Percentiles rank a stretch among this genome's conserved stretches.
phyloP scores from a whole-genome alignment of 2,113 vertebrate genomes.

The Etheostoma cragini region DNA sequence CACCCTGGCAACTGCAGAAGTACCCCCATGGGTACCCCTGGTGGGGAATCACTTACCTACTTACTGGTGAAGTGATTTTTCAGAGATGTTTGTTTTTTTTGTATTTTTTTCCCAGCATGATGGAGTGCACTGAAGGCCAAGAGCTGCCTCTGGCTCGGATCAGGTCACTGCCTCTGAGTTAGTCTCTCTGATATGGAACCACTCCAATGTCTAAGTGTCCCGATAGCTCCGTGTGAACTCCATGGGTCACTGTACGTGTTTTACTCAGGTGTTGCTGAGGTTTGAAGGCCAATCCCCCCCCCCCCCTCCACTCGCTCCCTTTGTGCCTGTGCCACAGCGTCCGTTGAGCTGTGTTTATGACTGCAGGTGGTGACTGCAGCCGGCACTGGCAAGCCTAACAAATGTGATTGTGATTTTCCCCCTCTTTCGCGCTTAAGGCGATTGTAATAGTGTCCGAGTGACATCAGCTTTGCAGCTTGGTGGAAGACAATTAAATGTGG shows the following conservation, averaged over 20 bases:
- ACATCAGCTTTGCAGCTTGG: constrained; percentile 81
- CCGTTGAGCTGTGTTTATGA: constrained; percentile 54
- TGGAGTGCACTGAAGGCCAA: constrained; percentile 43
- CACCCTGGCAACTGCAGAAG: too few relatives aligned
- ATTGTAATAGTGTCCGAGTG: constrained; percentile 72
- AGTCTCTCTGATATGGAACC: constrained; percentile 53
- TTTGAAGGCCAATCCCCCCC: background rate
- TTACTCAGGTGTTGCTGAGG: constrained; percentile 38
- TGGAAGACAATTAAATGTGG: constrained; percentile 75
- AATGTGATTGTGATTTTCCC: constrained; percentile 44
- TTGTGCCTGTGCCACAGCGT: constrained; percentile 27
- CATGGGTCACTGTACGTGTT: constrained; percentile 21
- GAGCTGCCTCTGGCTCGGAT: constrained; percentile 43
- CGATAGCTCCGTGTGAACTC: constrained; percentile 56
- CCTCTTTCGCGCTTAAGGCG: constrained; percentile 56
- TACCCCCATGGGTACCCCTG: too few relatives aligned
- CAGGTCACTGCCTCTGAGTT: constrained; percentile 36
- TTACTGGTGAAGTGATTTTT: too few relatives aligned
- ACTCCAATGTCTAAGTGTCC: constrained; percentile 56
- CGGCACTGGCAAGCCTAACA: constrained; percentile 35
- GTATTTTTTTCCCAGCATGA: too few relatives aligned
- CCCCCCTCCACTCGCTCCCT: background rate
- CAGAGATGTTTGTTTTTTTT: too few relatives aligned
- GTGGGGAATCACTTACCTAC: too few relatives aligned
- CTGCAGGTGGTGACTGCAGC: constrained; percentile 60